Base-by-base conservation (phyloP, 2,113 vertebrate genomes). In the Nyctereutes procyonoides region DNA sequence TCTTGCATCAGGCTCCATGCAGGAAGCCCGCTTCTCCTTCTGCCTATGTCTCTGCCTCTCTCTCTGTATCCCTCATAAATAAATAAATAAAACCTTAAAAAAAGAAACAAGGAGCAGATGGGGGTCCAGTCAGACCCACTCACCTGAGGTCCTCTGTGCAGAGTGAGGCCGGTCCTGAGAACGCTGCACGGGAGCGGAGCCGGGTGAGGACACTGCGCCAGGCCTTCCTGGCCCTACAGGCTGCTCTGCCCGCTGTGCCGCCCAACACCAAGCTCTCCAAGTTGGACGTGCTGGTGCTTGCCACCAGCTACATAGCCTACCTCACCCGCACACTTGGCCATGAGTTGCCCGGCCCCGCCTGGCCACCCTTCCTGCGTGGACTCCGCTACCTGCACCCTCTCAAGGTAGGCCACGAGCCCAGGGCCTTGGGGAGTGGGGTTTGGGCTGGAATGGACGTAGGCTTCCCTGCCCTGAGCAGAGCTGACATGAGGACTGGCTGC, bases 231-330 rank as follows among this genome's bases (percentile, higher is more conserved):
- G 99, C 99, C 24, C 98, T 99, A 95, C 99, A 99, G 98, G 99
- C 99, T 0, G 98, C 99, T 5, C 98, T 99, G 96, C 99, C 99
- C 0, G 98, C 99, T 0, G 99, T 99, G 51, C 99, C 99, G 0
- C 99, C 99, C 0, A 98, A 99, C 98, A 99, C 99, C 94, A 99
- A 99, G 93, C 99, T 99, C 82, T 99, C 99, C 76, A 99, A 99
- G 95, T 95, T 99, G 97, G 99, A 99, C 0, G 98, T 99, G 76
- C 98, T 99, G 63, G 96, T 99, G 74, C 98, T 99, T 98, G 99
- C 99, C 22, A 99, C 99, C 22, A 99, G 99, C 98, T 99, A 99
- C 98, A 99, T 99, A 4, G 99, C 99, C 92, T 99, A 99, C 98
- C 99, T 99, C 63, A 99, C 99, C 56, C 98, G 99, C 81, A 98